phyloP scores from a whole-genome alignment of 2,888 invertebrate species.

The Ephialtes manifestator region DNA sequence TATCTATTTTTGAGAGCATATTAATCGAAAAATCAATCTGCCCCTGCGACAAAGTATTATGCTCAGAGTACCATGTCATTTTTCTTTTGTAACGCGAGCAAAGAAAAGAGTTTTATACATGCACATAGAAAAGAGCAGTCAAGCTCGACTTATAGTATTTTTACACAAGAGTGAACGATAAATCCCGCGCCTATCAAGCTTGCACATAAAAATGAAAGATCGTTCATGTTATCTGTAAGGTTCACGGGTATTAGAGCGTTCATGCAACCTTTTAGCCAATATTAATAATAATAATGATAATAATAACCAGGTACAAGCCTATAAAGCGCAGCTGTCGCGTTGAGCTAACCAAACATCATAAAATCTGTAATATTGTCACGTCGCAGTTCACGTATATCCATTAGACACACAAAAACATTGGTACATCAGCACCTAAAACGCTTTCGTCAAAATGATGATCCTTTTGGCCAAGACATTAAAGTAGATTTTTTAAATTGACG shows the following conservation, averaged over 20 bases:
- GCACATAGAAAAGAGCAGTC: neutral
- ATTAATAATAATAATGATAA: conserved; percentile 7
- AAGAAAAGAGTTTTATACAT: neutral
- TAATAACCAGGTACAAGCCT: conserved; percentile 2
- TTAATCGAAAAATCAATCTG: conserved; percentile 11
- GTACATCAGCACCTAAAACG: neutral
- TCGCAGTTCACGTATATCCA: neutral
- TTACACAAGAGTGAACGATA: conserved; percentile 50
- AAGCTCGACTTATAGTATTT: conserved; percentile 35
- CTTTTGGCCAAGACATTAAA: neutral
- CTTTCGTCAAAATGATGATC: neutral
- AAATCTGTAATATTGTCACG: neutral
- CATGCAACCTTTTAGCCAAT: conserved; percentile 36
- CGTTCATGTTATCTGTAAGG: conserved; percentile 32
- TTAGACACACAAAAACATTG: neutral
- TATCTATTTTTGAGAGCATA: neutral
- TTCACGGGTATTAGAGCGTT: conserved; percentile 40
- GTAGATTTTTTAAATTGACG: neutral
- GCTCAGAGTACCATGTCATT: conserved; percentile 2
- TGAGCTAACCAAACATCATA: neutral
- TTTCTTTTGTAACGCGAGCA: neutral
- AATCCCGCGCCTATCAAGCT: conserved; percentile 27
- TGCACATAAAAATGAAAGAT: conserved; percentile 46
- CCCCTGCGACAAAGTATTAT: neutral
- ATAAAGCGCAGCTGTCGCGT: conserved; percentile 7